A percentile compares a stretch with the other conserved stretches of the same genome.
Conservation (phyloP, 1,140 invertebrate species). For the Latrodectus geometricus region DNA sequence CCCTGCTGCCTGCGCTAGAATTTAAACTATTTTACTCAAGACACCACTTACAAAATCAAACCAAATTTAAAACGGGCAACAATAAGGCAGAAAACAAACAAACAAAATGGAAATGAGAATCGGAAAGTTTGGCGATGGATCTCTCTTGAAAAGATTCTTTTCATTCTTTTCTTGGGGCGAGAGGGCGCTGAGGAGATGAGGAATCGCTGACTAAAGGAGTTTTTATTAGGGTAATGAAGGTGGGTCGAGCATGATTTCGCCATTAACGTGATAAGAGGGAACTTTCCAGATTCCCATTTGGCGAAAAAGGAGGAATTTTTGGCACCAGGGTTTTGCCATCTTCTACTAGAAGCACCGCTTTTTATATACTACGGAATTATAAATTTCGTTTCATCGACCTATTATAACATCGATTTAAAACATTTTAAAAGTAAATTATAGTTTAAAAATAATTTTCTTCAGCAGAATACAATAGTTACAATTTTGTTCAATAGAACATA, state of each 20-base stretch:
- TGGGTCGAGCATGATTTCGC: constrained; percentile 42
- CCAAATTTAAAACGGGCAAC: constrained; percentile 32
- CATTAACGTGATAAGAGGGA: constrained; percentile 44
- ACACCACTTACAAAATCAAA: constrained; percentile 56
- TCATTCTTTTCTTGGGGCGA: neutral
- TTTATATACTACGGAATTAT: no score
- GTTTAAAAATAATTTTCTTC: no score
- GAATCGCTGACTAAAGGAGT: constrained; percentile 40
- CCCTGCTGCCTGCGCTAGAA: constrained; percentile 12
- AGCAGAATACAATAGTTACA: no score
- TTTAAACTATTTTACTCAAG: constrained; percentile 48
- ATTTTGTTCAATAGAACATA: no score
- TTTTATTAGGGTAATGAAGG: constrained; percentile 54
- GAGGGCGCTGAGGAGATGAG: neutral
- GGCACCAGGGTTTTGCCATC: no score
- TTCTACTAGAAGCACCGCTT: no score
- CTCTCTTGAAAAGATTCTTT: neutral
- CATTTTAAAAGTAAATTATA: neutral
- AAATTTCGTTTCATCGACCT: neutral
- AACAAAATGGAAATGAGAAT: constrained; percentile 31
- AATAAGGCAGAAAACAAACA: constrained; percentile 23
- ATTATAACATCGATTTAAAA: no score
- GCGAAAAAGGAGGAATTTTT: no score
- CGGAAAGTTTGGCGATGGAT: constrained; percentile 8
- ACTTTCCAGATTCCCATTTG: neutral